These are phyloP conservation scores for Siniperca obscura DNA, from an alignment of 2,797 vertebrate species.

Conservation along the genomic window DNA sequence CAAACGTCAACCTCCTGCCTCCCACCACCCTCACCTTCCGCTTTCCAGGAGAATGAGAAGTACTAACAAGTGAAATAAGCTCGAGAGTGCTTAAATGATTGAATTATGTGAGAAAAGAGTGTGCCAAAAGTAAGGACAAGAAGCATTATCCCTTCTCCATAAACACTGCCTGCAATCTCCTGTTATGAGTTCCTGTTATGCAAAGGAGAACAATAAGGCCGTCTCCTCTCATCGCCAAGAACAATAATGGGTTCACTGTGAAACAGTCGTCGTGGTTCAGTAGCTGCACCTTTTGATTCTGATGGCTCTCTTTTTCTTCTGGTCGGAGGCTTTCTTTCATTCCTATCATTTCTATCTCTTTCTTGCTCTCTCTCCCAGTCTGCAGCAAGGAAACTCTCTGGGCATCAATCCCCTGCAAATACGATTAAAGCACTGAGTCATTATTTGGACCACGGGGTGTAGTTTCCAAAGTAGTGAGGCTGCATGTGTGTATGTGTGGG, in stretches of 20 bases:
- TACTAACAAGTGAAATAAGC: slow-evolving; percentile 63
- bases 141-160: slow-evolving; percentile 67
- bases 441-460: slow-evolving; percentile 73
- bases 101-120: slow-evolving; percentile 60
- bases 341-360: slow-evolving; percentile 41
- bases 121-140: slow-evolving; percentile 66
- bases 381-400: slow-evolving; percentile 56
- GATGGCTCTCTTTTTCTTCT: slow-evolving; percentile 33
- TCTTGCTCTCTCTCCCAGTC: slow-evolving; percentile 17
- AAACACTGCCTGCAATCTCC: slow-evolving; percentile 71
- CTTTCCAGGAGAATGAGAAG: slow-evolving; percentile 35
- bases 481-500: slow-evolving; percentile 21
- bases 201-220: slow-evolving; percentile 72
- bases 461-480: slow-evolving; percentile 57
- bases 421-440: slow-evolving; percentile 80
- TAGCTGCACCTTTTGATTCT: slow-evolving; percentile 62
- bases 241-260: slow-evolving; percentile 73
- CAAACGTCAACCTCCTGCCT: slow-evolving; percentile 16
- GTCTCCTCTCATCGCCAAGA: slow-evolving; percentile 55
- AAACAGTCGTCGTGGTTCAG: slow-evolving; percentile 64
- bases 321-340: slow-evolving; percentile 11
- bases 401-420: slow-evolving; percentile 80
- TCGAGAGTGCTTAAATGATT: slow-evolving; percentile 58
- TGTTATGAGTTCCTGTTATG: slow-evolving; percentile 73
- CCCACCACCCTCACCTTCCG: neutral